Conservation (phyloP, 2,113 vertebrate species). For the Nyctibius bracteatus region DNA sequence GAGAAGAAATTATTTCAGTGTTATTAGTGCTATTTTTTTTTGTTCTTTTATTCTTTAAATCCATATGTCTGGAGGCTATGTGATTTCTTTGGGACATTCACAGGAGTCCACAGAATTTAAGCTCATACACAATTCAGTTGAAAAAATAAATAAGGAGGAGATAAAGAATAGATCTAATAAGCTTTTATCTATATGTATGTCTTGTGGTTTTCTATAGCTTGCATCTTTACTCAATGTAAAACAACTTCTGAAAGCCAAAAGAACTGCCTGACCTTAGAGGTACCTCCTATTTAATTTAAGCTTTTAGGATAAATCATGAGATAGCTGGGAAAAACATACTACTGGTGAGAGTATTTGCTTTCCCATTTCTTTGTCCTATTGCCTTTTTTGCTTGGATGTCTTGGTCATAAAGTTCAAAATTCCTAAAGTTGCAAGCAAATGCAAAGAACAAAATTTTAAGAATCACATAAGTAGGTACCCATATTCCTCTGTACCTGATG, state of each 20-base stretch:
- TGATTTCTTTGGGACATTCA: not conserved
- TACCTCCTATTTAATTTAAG: not conserved
- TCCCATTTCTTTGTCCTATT: not conserved
- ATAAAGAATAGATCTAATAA: not conserved
- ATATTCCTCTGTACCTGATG: not conserved
- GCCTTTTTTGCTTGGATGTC: not conserved
- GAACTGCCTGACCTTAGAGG: not conserved
- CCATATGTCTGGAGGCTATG: rapidly evolving
- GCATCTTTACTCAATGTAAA: not conserved
- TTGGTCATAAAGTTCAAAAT: not conserved
- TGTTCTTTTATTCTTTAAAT: not conserved
- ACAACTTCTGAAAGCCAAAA: not conserved
- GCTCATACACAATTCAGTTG: not conserved
- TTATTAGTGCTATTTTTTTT: not conserved
- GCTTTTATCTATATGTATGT: not conserved
- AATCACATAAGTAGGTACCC: not conserved
- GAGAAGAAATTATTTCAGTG: not conserved
- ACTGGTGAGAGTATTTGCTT: not conserved
- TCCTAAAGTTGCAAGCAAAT: not conserved
- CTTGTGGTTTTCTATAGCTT: not conserved
- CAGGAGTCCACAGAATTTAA: not conserved
- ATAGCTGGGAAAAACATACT: not conserved
- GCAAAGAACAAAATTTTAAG: not conserved
- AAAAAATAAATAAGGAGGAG: not conserved
- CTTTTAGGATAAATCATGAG: not conserved